Base-by-base conservation (phyloP, 2,797 vertebrate species). In the Lindbergichthys nudifrons region DNA sequence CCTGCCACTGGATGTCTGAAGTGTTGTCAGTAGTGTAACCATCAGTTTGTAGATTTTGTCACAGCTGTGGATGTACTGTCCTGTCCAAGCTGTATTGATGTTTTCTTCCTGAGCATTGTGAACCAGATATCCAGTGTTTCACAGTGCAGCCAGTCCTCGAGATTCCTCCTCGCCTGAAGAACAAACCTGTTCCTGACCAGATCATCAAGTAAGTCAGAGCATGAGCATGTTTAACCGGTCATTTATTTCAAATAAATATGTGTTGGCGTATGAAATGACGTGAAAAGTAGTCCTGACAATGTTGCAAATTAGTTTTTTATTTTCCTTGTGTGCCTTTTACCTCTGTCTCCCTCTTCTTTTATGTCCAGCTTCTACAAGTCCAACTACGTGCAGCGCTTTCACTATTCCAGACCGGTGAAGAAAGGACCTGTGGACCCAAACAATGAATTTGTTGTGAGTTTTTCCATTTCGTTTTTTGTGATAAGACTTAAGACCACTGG, bases 381-480 rank as follows among this genome's bases (percentile, higher is more conserved):
- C 73, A 99, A 98, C 93, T 96, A 99, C 0, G 98, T 99, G 83
- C 97, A 99, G 62, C 93, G 93, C 10, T 99, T 99, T 80, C 96
- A 98, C 85, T 99, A 99, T 71, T 99, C 98, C 74, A 94, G 97
- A 82, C 98, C 98, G 18, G 96, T 98, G 81, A 96, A 96, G 89
- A 97, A 91, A 92, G 98, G 96, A 66, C 95, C 96, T 0, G 94
- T 97, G 68, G 97, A 99, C 86, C 97, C 97, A 11, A 96, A 97
- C 92, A 99, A 99, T 71, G 98, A 99, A 89, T 99, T 99, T 95
- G 95, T 94, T 51, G 98, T 99, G 89, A 96, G 97, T 96, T 87
- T 3, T 39, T 41, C 10, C 36, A 1, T 10, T 48, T 23, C 15
- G 58, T 71, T 77, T n/a, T 5, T 15, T 43, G 51, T 73, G 13